Evolutionary conservation across 1,140 invertebrate species (phyloP).

Genomic region (Tetranychus cinnabarinus): DNA sequence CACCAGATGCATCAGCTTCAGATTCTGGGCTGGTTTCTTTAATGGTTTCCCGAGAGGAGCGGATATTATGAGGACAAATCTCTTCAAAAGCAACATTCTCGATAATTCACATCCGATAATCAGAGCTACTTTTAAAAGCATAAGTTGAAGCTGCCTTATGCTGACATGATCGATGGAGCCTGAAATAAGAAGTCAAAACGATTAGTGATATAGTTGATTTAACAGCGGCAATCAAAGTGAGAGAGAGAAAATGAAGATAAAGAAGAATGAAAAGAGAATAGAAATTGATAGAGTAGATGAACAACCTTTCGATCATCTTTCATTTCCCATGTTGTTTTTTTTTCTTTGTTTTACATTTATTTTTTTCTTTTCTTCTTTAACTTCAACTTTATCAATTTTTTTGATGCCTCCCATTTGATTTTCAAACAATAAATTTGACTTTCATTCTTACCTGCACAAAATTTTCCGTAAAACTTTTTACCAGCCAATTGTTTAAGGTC

Average conservation of each 20-base stretch:
- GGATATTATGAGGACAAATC: constrained; percentile 5
- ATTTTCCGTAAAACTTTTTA: constrained; percentile 97
- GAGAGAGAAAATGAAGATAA: not conserved
- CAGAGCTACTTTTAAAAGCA: constrained; percentile 54
- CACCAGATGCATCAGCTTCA: not conserved
- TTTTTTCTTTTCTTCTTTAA: no score
- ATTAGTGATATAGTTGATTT: not conserved
- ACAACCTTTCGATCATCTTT: no score
- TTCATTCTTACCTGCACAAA: constrained; percentile 63
- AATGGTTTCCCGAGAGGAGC: not conserved
- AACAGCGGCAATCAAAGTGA: no score
- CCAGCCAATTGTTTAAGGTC: constrained; percentile 79
- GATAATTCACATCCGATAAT: constrained; percentile 83
- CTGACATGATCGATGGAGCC: constrained; percentile 8
- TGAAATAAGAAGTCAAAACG: not conserved
- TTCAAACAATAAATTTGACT: no score
- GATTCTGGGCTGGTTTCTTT: not conserved
- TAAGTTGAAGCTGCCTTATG: constrained; percentile 18
- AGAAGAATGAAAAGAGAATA: not conserved
- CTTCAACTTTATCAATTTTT: no score
- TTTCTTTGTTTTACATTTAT: no score
- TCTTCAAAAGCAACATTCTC: constrained; percentile 73
- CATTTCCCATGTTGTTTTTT: no score
- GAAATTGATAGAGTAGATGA: not conserved
- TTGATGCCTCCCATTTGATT: no score